Conservation (phyloP, 2,888 invertebrate genomes). For the Caenorhabditis zanzibari region DNA sequence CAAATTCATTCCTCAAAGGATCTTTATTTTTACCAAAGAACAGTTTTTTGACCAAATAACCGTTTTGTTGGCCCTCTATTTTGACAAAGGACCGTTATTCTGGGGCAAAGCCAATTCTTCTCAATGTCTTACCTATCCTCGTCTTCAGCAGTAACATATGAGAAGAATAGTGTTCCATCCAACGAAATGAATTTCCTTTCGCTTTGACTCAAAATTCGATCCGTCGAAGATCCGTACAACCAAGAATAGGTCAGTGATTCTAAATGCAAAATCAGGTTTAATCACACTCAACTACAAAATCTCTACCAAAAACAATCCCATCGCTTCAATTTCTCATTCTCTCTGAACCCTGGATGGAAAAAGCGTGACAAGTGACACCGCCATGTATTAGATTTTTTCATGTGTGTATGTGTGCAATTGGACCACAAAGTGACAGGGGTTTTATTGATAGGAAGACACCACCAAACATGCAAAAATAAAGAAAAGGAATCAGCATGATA, state of each 20-base stretch:
- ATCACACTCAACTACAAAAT: neutral
- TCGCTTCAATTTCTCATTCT: constrained; percentile 5
- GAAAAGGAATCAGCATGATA: constrained; percentile 21
- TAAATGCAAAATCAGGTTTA: constrained; percentile 44
- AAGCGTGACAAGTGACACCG: constrained; percentile 19
- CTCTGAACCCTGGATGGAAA: constrained; percentile 20
- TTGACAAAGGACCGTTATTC: too few relatives aligned
- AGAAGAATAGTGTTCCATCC: constrained; percentile 82
- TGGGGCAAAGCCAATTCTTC: too few relatives aligned
- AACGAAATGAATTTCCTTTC: constrained; percentile 80
- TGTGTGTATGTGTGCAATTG: constrained; percentile 29
- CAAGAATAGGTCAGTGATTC: constrained; percentile 82
- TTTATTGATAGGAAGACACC: constrained; percentile 38
- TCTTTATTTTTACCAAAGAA: neutral
- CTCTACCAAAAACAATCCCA: constrained; percentile 19
- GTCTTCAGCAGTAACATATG: constrained; percentile 76
- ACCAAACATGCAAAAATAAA: constrained; percentile 42
- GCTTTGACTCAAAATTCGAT: constrained; percentile 75
- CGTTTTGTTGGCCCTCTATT: too few relatives aligned
- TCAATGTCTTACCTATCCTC: constrained; percentile 75
- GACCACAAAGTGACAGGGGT: constrained; percentile 28
- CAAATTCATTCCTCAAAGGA: too few relatives aligned
- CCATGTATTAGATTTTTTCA: constrained; percentile 12
- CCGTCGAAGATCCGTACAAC: constrained; percentile 75
- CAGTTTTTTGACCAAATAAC: too few relatives aligned